phyloP scores from a whole-genome alignment of 2,888 invertebrate species.

The Cacoxenus indagator region DNA sequence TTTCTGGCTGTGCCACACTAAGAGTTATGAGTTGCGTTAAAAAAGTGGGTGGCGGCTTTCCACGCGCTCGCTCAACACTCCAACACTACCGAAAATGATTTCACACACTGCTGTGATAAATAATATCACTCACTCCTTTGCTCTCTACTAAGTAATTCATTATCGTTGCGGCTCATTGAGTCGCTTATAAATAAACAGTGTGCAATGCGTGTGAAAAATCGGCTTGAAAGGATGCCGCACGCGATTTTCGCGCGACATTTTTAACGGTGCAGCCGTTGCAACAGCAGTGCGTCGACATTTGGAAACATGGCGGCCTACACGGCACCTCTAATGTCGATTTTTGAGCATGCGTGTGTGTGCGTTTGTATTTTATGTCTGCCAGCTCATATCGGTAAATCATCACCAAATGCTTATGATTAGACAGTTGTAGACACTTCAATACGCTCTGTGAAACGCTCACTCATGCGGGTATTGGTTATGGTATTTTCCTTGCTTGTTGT shows the following conservation, averaged over 20 bases:
- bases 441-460: constrained; percentile 41
- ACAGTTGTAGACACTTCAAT: neutral
- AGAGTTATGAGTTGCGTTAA: neutral
- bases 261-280: no score
- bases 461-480: constrained; percentile 44
- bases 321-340: neutral
- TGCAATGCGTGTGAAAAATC: constrained; percentile 58
- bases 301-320: constrained; percentile 10
- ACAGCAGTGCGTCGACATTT: neutral
- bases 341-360: constrained; percentile 1
- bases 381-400: constrained; percentile 55
- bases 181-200: constrained; percentile 45
- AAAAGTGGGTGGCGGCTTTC: constrained; percentile 1
- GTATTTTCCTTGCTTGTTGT: constrained; percentile 20
- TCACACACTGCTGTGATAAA: constrained; percentile 25
- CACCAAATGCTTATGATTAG: constrained; percentile 62
- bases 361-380: neutral
- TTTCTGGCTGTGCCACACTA: neutral
- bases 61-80: neutral
- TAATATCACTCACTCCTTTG: constrained; percentile 7
- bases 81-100: neutral
- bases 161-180: constrained; percentile 48
- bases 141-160: constrained; percentile 30
- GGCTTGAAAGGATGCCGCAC: constrained; percentile 58
- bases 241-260: constrained; percentile 40